Conservation (phyloP, 1,140 invertebrate species). For the Drosophila carrolli region DNA sequence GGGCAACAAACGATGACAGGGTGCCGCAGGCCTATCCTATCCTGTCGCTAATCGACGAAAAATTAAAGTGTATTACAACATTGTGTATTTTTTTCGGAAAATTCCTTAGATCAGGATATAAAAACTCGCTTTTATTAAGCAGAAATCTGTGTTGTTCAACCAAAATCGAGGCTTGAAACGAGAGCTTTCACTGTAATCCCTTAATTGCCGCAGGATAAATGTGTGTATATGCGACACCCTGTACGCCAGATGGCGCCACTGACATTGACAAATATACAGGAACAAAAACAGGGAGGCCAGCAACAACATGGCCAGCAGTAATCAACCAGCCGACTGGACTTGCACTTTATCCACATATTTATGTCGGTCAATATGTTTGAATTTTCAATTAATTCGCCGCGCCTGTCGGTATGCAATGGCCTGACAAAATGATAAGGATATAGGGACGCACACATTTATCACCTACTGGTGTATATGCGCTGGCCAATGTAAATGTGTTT, state of each 20-base stretch:
- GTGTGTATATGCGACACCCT: slow-evolving; percentile 6
- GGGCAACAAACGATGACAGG: slow-evolving; percentile 18
- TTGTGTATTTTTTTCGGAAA: no score
- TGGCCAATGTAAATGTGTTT: slow-evolving; percentile 17
- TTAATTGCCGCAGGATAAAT: slow-evolving; percentile 1
- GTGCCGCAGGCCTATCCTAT: not conserved
- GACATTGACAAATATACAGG: slow-evolving; percentile 35
- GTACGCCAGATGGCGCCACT: slow-evolving; percentile 13
- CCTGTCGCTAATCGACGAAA: not conserved
- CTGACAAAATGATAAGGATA: slow-evolving; percentile 15
- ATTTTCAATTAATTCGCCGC: slow-evolving; percentile 39
- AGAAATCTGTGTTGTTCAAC: no score
- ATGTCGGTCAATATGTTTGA: slow-evolving; percentile 33
- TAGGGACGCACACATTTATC: not conserved
- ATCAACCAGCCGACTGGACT: slow-evolving; percentile 8
- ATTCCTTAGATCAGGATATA: no score
- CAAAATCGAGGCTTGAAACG: no score
- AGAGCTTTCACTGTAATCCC: not conserved
- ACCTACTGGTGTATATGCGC: not conserved
- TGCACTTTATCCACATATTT: slow-evolving; percentile 30
- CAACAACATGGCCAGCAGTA: slow-evolving; percentile 12
- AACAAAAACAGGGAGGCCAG: no score
- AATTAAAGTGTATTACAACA: not conserved
- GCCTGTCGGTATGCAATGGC: slow-evolving; percentile 5
- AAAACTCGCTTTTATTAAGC: no score